Conservation (phyloP, 2,888 invertebrate species). For the Melikaiella ostensackeni region DNA sequence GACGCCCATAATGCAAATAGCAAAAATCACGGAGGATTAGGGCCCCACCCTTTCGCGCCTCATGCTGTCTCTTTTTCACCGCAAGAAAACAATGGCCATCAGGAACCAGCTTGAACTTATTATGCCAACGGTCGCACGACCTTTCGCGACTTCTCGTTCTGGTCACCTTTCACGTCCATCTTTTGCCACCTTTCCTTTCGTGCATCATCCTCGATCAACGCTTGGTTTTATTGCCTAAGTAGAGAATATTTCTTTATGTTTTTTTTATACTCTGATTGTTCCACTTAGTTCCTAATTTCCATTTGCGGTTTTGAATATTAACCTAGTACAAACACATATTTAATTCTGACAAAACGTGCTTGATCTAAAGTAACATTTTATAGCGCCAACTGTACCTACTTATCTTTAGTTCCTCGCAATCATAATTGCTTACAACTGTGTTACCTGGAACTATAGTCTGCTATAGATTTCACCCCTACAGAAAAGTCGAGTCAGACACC, state of each 20-base stretch:
- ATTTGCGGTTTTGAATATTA: not conserved
- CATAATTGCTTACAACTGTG: conserved; percentile 11
- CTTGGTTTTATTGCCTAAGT: not conserved
- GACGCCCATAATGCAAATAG: conserved; percentile 72
- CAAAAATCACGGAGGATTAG: conserved; percentile 67
- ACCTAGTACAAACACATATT: not conserved
- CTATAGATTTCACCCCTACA: conserved; percentile 1
- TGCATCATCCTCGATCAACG: not conserved
- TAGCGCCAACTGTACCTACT: conserved; percentile 1
- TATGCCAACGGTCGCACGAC: conserved; percentile 21
- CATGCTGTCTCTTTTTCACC: conserved; percentile 17
- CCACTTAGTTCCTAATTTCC: not conserved
- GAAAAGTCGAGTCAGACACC: not conserved
- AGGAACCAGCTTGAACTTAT: conserved; percentile 18
- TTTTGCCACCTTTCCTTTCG: not conserved
- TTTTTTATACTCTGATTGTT: not conserved
- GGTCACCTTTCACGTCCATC: not conserved
- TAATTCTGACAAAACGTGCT: conserved; percentile 14
- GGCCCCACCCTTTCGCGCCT: conserved; percentile 22
- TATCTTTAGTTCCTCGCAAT: conserved; percentile 11
- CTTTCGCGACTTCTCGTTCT: conserved; percentile 10
- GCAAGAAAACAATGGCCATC: conserved; percentile 30
- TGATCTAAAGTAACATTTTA: conserved; percentile 15
- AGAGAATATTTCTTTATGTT: not conserved
- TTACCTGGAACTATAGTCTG: conserved; percentile 8